Conservation (phyloP, 2,888 invertebrate species). For the Drosophila setosimentum region DNA sequence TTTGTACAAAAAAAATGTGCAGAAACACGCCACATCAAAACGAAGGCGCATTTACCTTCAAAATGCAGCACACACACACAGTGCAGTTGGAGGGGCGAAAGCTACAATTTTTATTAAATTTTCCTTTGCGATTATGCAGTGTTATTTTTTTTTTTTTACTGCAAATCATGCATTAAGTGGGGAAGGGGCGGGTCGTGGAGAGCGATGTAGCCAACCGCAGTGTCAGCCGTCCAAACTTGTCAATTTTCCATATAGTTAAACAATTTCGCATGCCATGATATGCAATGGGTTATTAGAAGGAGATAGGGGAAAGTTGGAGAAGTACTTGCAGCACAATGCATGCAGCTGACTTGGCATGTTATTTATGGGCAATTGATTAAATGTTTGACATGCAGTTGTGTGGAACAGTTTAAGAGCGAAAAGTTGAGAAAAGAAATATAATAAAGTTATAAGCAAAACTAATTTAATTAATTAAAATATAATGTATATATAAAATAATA, state of each 20-base stretch:
- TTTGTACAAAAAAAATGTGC: slow-evolving; percentile 61
- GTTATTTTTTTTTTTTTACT: slow-evolving; percentile 39
- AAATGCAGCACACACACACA: slow-evolving; percentile 14
- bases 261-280: slow-evolving; percentile 65
- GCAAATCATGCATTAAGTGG: slow-evolving; percentile 50
- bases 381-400: slow-evolving; percentile 29
- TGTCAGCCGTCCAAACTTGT: slow-evolving; percentile 76
- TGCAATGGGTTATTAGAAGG: slow-evolving; percentile 5
- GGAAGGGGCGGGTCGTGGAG: not conserved
- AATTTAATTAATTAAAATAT: not conserved
- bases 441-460: not conserved
- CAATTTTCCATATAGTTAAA: slow-evolving; percentile 80
- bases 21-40: slow-evolving; percentile 60
- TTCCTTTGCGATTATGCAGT: slow-evolving; percentile 54
- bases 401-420: not conserved
- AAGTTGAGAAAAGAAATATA: not conserved
- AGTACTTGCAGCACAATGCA: slow-evolving; percentile 31
- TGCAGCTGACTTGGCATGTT: slow-evolving; percentile 60
- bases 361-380: slow-evolving; percentile 75
- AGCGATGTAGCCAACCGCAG: slow-evolving; percentile 54
- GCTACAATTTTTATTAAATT: slow-evolving; percentile 56
- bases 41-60: slow-evolving; percentile 32
- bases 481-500: not conserved
- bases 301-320: slow-evolving; percentile 13
- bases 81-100: no score